Evolutionary conservation across 2,888 invertebrate genomes (phyloP), one percentile per base, ranked within the genome.

Genomic region (Archips xylosteana): DNA sequence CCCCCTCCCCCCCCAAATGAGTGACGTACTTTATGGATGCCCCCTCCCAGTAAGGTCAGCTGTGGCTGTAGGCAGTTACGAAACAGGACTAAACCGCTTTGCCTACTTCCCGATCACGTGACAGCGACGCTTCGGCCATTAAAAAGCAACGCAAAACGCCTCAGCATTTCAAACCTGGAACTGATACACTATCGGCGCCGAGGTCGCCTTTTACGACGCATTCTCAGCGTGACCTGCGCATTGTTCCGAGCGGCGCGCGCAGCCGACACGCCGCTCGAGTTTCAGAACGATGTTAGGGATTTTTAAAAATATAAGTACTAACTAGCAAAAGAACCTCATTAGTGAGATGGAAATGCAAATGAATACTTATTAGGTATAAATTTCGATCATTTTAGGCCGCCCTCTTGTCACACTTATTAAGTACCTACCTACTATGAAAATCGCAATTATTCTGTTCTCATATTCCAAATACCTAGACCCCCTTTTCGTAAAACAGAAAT

Each of bases 121-220:
- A 49, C n/a, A n/a, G 12, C n/a, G 5, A 49, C 1, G 13, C n/a
- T 1, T 23, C 23, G n/a, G 49, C 3, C n/a, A 49, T 49, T 49
- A 49, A 49, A 47, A 49, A 49, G 13, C 54, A 54, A 54, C 54
- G 54, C 54, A 54, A 23, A 54, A 54, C 54, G 54, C 2, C 4
- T 23, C 15, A 45, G 54, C 54, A 8, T 54, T 34, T 34, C 13
- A 5, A 59, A 59, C 49, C 49, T 59, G 54, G 15, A 54, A 34
- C 34, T 36, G 68, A 59, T 15, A 36, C 49, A 36, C 61, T 69
- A 69, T 69, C 67, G 59, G 59, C n/a, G 51, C 54, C 70, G 70
- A 71, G 70, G 70, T 65, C 70, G 64, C 2, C 13, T 65, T 71
- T 71, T 65, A 71, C 70, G 70, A 71, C 13, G 36, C 70, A 65